phyloP scores from a whole-genome alignment of 2,888 invertebrate species.

The Oeneis ivallda region DNA sequence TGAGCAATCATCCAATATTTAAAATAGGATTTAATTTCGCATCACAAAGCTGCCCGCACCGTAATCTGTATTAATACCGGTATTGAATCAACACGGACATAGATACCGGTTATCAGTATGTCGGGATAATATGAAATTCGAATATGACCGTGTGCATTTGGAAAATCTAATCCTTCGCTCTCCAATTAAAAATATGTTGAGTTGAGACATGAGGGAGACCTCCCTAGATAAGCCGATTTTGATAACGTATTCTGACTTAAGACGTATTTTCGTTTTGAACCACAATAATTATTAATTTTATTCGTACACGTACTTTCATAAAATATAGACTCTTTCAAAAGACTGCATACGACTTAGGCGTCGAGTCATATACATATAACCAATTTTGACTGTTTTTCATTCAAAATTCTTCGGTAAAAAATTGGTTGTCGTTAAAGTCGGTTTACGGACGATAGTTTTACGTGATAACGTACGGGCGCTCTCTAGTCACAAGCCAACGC shows the following conservation, averaged over 20 bases:
- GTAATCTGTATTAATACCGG: constrained; percentile 59
- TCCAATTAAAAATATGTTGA: constrained; percentile 37
- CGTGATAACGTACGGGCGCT: too few relatives aligned
- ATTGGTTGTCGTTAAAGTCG: too few relatives aligned
- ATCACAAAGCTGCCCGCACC: constrained; percentile 40
- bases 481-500: too few relatives aligned
- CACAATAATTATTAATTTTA: neutral
- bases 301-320: neutral
- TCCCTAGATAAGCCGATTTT: constrained; percentile 30
- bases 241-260: constrained; percentile 17
- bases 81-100: constrained; percentile 50
- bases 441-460: too few relatives aligned
- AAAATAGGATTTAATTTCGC: constrained; percentile 43
- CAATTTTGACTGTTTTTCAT: too few relatives aligned
- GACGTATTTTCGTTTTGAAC: neutral
- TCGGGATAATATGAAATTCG: constrained; percentile 16
- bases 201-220: constrained; percentile 19
- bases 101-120: neutral
- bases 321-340: too few relatives aligned
- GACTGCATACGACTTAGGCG: too few relatives aligned
- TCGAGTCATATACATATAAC: too few relatives aligned
- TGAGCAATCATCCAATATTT: constrained; percentile 35
- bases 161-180: constrained; percentile 29
- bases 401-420: too few relatives aligned
- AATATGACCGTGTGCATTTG: constrained; percentile 28